phyloP scores from a whole-genome alignment of 2,113 vertebrate species.

The Pandion haliaetus region DNA sequence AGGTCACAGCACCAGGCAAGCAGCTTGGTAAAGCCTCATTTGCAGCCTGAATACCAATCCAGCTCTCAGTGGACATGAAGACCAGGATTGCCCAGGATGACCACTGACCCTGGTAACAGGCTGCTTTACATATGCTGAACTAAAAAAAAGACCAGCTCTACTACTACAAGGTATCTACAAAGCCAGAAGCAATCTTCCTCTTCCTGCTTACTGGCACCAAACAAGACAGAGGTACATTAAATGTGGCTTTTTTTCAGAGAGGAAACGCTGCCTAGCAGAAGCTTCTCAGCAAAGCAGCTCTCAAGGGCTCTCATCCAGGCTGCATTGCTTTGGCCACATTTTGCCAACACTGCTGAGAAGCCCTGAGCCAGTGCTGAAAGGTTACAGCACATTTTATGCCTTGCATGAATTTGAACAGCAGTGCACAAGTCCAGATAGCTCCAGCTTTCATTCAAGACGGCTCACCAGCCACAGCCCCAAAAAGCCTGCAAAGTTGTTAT shows the following conservation, averaged over 20 bases:
- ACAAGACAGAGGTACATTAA: not conserved
- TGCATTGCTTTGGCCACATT: not conserved
- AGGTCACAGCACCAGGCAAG: not conserved
- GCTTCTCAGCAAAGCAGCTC: not conserved
- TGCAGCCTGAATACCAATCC: not conserved
- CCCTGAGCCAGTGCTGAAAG: not conserved
- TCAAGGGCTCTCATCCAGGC: not conserved
- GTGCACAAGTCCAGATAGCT: not conserved
- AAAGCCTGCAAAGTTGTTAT: not conserved
- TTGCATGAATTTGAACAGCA: not conserved
- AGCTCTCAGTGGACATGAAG: not conserved
- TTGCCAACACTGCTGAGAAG: not conserved
- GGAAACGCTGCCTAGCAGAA: not conserved
- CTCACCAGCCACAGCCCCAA: not conserved
- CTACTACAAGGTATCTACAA: not conserved
- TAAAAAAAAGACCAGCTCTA: not conserved
- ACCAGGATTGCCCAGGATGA: not conserved
- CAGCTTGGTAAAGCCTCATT: not conserved
- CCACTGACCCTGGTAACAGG: not conserved
- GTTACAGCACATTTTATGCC: not conserved
- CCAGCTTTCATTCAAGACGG: not conserved
- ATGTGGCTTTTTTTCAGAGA: not conserved
- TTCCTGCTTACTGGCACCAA: not conserved
- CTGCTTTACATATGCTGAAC: not conserved
- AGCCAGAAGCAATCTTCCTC: not conserved